Percentiles rank a stretch among this genome's conserved stretches.
phyloP scores from a whole-genome alignment of 2,888 invertebrate genomes.

The Panzeria rudis region DNA sequence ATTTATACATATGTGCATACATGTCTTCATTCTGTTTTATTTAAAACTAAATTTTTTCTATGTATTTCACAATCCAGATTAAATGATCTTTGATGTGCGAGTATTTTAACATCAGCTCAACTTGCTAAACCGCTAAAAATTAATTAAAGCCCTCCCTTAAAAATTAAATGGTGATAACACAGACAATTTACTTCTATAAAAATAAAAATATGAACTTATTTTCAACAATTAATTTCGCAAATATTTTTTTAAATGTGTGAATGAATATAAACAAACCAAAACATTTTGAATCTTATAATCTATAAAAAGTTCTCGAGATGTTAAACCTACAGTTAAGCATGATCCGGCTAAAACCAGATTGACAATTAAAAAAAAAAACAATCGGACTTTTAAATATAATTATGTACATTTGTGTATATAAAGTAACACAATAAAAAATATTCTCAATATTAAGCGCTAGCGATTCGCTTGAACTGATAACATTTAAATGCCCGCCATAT shows the following conservation, averaged over 20 bases:
- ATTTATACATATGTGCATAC: background rate
- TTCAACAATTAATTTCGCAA: constrained; percentile 44
- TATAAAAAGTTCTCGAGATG: constrained; percentile 52
- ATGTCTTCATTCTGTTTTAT: background rate
- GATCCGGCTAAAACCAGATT: constrained; percentile 59
- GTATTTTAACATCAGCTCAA: constrained; percentile 24
- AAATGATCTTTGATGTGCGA: constrained; percentile 46
- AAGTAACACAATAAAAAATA: constrained; percentile 46
- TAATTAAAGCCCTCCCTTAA: constrained; percentile 32
- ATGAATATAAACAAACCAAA: constrained; percentile 32
- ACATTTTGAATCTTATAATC: constrained; percentile 53
- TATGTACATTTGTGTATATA: background rate
- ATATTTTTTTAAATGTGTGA: constrained; percentile 17
- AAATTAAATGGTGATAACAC: constrained; percentile 51
- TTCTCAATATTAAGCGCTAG: constrained; percentile 43
- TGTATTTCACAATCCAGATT: constrained; percentile 42
- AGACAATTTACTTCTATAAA: constrained; percentile 16
- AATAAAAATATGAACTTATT: constrained; percentile 20
- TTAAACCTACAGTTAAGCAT: constrained; percentile 45
- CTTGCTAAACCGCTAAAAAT: constrained; percentile 6
- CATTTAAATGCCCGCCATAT: constrained; percentile 61
- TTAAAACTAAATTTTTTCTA: constrained; percentile 24
- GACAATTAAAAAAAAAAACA: constrained; percentile 43
- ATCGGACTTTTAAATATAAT: constrained; percentile 53
- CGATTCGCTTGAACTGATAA: constrained; percentile 54